Conservation (phyloP, 2,888 invertebrate species). For the Myopa testacea region DNA sequence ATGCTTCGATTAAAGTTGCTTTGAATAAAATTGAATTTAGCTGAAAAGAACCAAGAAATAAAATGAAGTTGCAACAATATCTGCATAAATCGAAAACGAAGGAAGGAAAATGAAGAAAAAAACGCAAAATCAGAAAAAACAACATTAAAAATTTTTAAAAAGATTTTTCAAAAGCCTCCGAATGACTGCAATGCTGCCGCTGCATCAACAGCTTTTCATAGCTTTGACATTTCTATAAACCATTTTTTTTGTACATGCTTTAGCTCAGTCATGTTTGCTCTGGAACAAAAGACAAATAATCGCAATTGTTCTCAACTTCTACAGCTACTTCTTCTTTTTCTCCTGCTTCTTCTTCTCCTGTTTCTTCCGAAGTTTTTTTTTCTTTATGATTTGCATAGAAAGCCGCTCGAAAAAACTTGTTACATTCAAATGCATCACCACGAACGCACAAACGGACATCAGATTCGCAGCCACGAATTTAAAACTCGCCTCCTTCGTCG, state of each 20-base stretch:
- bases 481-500: not conserved
- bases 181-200: too few relatives aligned
- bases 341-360: not conserved
- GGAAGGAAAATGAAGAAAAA: too few relatives aligned
- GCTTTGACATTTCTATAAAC: constrained; percentile 8
- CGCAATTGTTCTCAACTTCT: constrained; percentile 21
- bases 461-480: not conserved
- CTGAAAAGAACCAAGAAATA: too few relatives aligned
- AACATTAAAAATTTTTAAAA: too few relatives aligned
- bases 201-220: not conserved
- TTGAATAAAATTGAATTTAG: too few relatives aligned
- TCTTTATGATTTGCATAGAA: constrained; percentile 30
- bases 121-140: too few relatives aligned
- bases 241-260: not conserved
- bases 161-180: too few relatives aligned
- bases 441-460: not conserved
- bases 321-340: not conserved
- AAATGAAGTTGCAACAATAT: too few relatives aligned
- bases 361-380: not conserved
- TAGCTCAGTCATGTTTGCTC: too few relatives aligned
- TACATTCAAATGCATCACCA: not conserved
- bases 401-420: not conserved
- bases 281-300: constrained; percentile 21
- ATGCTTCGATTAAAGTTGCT: too few relatives aligned
- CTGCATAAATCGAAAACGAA: too few relatives aligned